These are phyloP conservation scores for Apostichopus leukothele DNA, from an alignment of 53 echinoderm and acorn worm species.

Conservation along the genomic window DNA sequence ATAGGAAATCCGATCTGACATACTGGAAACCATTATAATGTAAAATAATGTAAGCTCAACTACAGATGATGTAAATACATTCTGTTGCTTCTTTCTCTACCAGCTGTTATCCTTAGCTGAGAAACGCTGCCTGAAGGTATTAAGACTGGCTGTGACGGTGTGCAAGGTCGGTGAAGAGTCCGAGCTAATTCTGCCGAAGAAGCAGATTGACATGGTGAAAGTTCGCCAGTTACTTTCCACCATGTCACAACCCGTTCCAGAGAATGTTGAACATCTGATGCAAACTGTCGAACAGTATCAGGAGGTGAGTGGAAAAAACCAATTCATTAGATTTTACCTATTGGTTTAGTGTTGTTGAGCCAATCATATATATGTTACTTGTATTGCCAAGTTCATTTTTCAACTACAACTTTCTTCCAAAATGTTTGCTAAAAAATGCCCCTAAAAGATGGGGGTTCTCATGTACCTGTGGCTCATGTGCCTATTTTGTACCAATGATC, in stretches of 20 bases:
- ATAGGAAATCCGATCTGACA: no score
- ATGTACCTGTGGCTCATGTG: no score
- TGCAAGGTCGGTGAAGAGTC: background rate
- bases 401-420: no score
- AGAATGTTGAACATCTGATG: constrained; percentile 80
- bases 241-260: constrained; percentile 63
- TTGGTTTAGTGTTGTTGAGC: no score
- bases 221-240: constrained; percentile 70
- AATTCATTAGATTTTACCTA: no score
- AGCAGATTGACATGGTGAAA: constrained; percentile 73
- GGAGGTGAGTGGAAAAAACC: constrained; percentile 47
- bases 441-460: no score
- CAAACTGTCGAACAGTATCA: constrained; percentile 86
- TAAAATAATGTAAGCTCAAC: no score
- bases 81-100: constrained; percentile 3
- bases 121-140: constrained; percentile 62
- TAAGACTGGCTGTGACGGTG: constrained; percentile 46
- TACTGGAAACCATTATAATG: no score
- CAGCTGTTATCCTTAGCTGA: constrained; percentile 84
- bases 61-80: background rate
- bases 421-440: no score
- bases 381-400: no score
- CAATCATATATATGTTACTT: no score
- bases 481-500: no score
- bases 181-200: constrained; percentile 20